A percentile compares a stretch with the other conserved stretches of the same genome.
Conservation (phyloP, 1,140 invertebrate genomes). For the Sitophilus oryzae region DNA sequence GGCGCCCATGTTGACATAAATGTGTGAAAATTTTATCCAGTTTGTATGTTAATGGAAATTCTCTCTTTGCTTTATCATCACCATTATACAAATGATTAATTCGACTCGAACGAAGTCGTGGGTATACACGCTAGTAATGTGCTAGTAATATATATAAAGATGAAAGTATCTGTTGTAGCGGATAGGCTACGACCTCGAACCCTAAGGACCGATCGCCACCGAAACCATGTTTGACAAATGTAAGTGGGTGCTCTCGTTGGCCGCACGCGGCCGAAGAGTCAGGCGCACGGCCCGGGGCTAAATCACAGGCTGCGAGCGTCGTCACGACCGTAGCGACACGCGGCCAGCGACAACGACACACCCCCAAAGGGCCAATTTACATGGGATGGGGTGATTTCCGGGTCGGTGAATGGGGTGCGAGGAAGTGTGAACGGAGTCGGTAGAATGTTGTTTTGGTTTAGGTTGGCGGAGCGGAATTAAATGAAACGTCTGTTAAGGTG, state of each 20-base stretch:
- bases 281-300: constrained; percentile 26
- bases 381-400: neutral
- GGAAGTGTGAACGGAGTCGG: constrained; percentile 23
- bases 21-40: too few species aligned
- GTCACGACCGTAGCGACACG: constrained; percentile 12
- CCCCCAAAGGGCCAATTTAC: constrained; percentile 18
- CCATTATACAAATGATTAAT: too few species aligned
- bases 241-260: constrained; percentile 41
- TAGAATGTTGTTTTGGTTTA: too few species aligned
- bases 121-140: too few species aligned
- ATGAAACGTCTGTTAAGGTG: too few species aligned
- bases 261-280: constrained; percentile 29
- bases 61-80: too few species aligned
- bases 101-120: too few species aligned
- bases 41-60: too few species aligned
- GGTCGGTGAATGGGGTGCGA: neutral
- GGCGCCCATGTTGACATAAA: too few species aligned
- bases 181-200: neutral
- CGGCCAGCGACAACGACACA: constrained; percentile 18
- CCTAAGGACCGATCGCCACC: constrained; percentile 13
- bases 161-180: neutral
- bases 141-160: too few species aligned
- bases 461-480: too few species aligned
- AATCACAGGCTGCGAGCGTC: constrained; percentile 32
- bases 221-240: constrained; percentile 44